Evolutionary conservation across 2,113 vertebrate genomes (phyloP).

Genomic region (Phalacrocorax pelagicus): DNA sequence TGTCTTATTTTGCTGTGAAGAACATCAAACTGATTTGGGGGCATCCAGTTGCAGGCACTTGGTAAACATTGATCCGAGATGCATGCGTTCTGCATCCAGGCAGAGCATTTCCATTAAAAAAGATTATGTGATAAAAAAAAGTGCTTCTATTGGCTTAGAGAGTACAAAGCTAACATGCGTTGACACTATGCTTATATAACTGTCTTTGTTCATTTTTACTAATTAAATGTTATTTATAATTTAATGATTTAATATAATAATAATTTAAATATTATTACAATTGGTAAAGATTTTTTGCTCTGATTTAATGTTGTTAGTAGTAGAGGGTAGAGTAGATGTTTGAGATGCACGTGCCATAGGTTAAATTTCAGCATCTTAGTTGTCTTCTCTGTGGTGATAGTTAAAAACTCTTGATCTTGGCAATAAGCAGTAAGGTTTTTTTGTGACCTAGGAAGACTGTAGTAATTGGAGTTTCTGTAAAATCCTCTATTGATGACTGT

Average conservation of each 20-base stretch:
- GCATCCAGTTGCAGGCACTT: not conserved
- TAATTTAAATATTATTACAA: not conserved
- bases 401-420: not conserved
- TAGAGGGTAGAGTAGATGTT: not conserved
- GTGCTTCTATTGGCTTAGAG: not conserved
- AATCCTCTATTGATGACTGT: not conserved
- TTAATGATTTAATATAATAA: too few species aligned
- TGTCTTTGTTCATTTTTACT: not conserved
- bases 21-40: not conserved
- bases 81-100: not conserved
- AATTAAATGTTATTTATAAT: not conserved
- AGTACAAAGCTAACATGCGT: not conserved
- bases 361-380: not conserved
- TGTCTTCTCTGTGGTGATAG: not conserved
- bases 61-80: not conserved
- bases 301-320: not conserved
- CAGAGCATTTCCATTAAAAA: not conserved
- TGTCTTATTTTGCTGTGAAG: not conserved
- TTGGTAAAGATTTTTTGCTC: not conserved
- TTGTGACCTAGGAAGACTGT: not conserved
- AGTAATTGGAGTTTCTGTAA: not conserved
- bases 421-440: constrained; percentile 5
- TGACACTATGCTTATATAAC: not conserved
- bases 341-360: not conserved
- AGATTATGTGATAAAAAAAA: not conserved